Evolutionary conservation across 2,888 invertebrate species (phyloP), one percentile per base, ranked within the genome.

Genomic region (Aphodius sticticus): DNA sequence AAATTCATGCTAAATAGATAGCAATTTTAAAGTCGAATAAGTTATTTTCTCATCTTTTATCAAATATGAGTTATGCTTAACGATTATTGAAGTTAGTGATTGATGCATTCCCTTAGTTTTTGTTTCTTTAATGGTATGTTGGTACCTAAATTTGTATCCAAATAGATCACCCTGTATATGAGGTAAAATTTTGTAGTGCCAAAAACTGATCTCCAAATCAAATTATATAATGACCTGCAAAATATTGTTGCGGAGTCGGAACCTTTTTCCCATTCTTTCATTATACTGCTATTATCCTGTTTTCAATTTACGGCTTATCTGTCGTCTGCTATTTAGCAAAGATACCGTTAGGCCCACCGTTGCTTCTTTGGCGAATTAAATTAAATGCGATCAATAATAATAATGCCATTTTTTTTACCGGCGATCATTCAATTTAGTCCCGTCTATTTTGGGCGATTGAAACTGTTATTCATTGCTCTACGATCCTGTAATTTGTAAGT

Each of bases 281-380:
- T 53, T 53, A 53, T 53, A 2, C 53, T 53, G 0, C 53, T 12
- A 53, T 53, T 53, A 53, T 37, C 36, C 74, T 37, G 74, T 74
- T 74, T 74, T 74, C 74, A 74, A 74, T 74, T 74, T 74, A 2
- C 36, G 36, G 35, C 74, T 74, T 74, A 74, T 74, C 74, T 74
- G 74, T 74, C 74, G 37, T n/a, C 36, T n/a, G 74, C 36, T 74
- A 74, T 74, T 74, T 74, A 74, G 74, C 74, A 35, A 26, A n/a
- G n/a, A 0, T 74, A 74, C 74, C 26, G 74, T 74, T 74, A 74
- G 16, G 16, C 26, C 74, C 36, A 53, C 53, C 53, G 53, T 53
- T 53, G 53, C 53, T 53, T 12, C 53, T 53, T 53, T 53, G 53
- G 53, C 53, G 53, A 53, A 53, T 53, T 53, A 53, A 53, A 53